These are phyloP conservation scores for Himantopus leucocephalus DNA, from an alignment of 2,113 vertebrate genomes.

Conservation along the genomic window DNA sequence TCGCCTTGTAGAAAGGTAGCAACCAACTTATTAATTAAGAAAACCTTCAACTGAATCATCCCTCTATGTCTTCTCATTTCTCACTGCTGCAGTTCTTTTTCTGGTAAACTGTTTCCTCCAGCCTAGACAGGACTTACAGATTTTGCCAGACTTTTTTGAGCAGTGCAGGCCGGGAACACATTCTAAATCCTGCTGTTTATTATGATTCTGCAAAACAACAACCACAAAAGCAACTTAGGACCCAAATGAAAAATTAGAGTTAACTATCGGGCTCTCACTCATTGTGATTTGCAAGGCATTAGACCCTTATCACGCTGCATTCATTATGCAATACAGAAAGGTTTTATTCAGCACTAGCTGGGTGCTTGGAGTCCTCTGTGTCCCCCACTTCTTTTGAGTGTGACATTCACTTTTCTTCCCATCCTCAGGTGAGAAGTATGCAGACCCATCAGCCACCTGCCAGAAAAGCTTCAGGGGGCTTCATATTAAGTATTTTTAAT, in stretches of 20 bases:
- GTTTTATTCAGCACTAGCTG: not conserved
- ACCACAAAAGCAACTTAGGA: not conserved
- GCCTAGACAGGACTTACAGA: accelerated
- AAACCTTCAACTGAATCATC: not conserved
- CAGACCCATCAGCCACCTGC: not conserved
- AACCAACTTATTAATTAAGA: not conserved
- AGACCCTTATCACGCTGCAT: not conserved
- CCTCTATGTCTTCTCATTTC: not conserved
- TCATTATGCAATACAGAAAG: not conserved
- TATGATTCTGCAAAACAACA: not conserved
- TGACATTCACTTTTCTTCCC: not conserved
- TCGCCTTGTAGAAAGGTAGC: not conserved
- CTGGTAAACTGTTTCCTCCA: not conserved
- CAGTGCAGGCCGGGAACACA: not conserved
- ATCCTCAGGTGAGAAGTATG: not conserved
- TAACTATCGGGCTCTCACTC: not conserved
- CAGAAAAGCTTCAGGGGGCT: not conserved
- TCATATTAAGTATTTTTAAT: not conserved
- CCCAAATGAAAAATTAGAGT: not conserved
- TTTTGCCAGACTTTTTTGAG: not conserved
- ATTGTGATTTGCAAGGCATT: not conserved
- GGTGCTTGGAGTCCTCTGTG: not conserved
- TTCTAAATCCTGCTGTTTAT: not conserved
- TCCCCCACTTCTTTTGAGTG: too few species aligned
- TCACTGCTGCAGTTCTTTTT: not conserved